Evolutionary conservation across 2,888 invertebrate species (phyloP), one percentile per base, ranked within the genome.

Genomic region (Xestoiulus laeticollis): DNA sequence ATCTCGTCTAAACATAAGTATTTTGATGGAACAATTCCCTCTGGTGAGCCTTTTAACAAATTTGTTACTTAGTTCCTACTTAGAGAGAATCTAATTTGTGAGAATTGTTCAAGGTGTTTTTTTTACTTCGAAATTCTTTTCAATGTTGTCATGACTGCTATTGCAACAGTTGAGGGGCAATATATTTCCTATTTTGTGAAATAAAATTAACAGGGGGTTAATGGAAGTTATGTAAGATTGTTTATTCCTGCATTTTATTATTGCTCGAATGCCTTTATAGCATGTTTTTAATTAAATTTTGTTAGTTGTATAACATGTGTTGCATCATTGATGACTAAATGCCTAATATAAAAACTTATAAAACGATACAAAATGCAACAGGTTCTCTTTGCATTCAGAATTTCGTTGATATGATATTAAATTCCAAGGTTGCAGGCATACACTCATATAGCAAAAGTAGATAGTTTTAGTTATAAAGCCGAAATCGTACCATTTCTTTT

Each of bases 1-100:
- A n/a, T n/a, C n/a, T n/a, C n/a, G n/a, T n/a, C n/a, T n/a, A n/a
- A n/a, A n/a, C n/a, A n/a, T n/a, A n/a, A n/a, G n/a, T n/a, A n/a
- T n/a, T n/a, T n/a, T n/a, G n/a, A n/a, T n/a, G n/a, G n/a, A n/a
- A 59, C 26, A 68, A 68, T 68, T 68, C 68, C 68, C 78, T 78
- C 14, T 30, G 78, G 30, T 78, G 30, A 78, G 78, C 12, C 78
- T 30, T 30, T 78, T 30, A 78, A 78, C 78, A 30, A 4, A 16
- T 48, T 48, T 48, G 16, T 16, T 48, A 38, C 38, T 38, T 38
- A 38, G n/a, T n/a, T 44, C 10, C 44, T 14, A 44, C 4, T 59
- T 19, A 26, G 12, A 30, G 14, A 78, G 78, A 22, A 68, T n/a
- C n/a, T n/a, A n/a, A n/a, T n/a, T n/a, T n/a, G n/a, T 10, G 10